Conservation (phyloP, 2,113 vertebrate species). For the Atherinomorus stipes region DNA sequence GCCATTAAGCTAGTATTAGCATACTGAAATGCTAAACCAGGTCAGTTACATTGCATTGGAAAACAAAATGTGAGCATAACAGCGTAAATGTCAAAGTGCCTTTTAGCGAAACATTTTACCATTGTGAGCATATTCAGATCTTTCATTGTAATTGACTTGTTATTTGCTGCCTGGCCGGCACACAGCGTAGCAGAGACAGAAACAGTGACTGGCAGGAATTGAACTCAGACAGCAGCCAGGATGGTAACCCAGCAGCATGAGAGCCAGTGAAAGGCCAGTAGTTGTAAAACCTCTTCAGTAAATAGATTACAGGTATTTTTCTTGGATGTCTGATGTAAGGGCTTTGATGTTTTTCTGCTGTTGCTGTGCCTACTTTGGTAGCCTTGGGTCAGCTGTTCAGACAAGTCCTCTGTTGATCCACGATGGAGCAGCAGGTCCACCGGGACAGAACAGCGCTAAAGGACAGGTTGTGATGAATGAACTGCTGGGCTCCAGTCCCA, state of each 20-base stretch:
- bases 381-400: constrained; percentile 71
- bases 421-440: constrained; percentile 43
- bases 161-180: not conserved
- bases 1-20: not conserved
- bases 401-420: constrained; percentile 70
- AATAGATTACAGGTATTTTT: constrained; percentile 45
- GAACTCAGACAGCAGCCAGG: constrained; percentile 6
- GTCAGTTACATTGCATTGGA: not conserved
- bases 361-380: constrained; percentile 46
- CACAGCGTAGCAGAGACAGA: not conserved
- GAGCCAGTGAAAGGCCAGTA: not conserved
- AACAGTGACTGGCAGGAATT: not conserved
- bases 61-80: not conserved
- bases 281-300: not conserved
- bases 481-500: constrained; percentile 42
- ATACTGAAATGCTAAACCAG: constrained; percentile 5
- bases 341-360: constrained; percentile 48
- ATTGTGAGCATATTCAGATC: not conserved
- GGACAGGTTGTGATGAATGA: constrained; percentile 72
- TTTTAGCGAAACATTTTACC: not conserved
- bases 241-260: constrained; percentile 14
- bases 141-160: not conserved
- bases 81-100: no score
- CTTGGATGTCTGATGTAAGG: constrained; percentile 41
- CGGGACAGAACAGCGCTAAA: constrained; percentile 59